Percentiles rank a stretch among this genome's conserved stretches.
phyloP scores from a whole-genome alignment of 2,888 invertebrate genomes.

The Leptinotarsa juncta region DNA sequence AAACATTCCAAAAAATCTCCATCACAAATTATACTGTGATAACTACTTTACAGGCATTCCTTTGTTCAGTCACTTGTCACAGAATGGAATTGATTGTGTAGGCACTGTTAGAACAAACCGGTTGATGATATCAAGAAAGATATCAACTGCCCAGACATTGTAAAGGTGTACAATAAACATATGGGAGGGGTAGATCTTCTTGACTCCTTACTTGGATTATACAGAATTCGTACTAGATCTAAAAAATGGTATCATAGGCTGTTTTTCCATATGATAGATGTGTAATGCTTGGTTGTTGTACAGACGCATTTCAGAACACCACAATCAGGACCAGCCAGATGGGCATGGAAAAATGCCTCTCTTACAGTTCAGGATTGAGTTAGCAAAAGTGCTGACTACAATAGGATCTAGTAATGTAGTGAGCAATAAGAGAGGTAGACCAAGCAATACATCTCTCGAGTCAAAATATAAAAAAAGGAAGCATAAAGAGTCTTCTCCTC shows the following conservation, averaged over 20 bases:
- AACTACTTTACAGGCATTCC: slow-evolving; percentile 49
- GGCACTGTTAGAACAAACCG: slow-evolving; percentile 8
- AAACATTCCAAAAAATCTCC: slow-evolving; percentile 43
- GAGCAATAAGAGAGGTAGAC: not conserved
- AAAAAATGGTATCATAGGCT: not conserved
- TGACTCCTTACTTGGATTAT: slow-evolving; percentile 10
- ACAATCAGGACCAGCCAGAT: too few relatives aligned
- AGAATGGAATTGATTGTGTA: slow-evolving; percentile 10
- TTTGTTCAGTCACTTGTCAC: slow-evolving; percentile 30
- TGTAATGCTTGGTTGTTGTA: not conserved
- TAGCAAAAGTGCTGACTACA: not conserved
- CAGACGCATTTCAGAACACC: too few relatives aligned
- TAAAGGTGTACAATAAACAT: not conserved
- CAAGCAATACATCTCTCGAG: not conserved
- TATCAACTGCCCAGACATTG: not conserved
- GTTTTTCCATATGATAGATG: not conserved
- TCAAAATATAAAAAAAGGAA: not conserved
- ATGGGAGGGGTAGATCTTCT: slow-evolving; percentile 7
- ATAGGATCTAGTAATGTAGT: not conserved
- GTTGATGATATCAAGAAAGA: not conserved
- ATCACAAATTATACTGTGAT: slow-evolving; percentile 49
- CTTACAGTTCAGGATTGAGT: not conserved
- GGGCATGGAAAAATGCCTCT: not conserved
- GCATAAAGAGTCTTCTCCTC: not conserved
- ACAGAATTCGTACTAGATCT: slow-evolving; percentile 1